Base-by-base conservation (phyloP, 2,113 vertebrate species). In the Podilymbus podiceps region DNA sequence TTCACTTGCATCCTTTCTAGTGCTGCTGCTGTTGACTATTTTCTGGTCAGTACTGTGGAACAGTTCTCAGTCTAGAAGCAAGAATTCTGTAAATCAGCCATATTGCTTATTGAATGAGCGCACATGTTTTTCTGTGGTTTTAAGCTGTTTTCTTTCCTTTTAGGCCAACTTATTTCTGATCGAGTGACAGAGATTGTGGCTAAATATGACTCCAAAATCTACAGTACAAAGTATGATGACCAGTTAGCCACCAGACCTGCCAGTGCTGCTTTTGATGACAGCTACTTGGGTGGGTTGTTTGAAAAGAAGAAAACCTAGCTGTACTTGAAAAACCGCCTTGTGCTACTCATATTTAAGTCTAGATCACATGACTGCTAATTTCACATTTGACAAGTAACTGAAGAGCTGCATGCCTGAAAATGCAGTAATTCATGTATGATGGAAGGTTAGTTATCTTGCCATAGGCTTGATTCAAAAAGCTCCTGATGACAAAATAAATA, bases 81-180 rank as follows among this genome's bases (percentile, higher is more conserved):
- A 68, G 20, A 7, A 3, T 63, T 33, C 30, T n/a, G 21, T 55
- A 13, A 18, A 35, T 12, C 20, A 67, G n/a, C 46, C 44, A 71
- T 46, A 20, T 60, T 71, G 46, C 64, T 35, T 27, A 31, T 4
- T 38, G 58, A 53, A 15, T 15, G 67, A 18, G 15, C 15, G 40
- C 12, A 44, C 40, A 1, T 9, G 3, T 62, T n/a, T 62, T 76
- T 30, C 22, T 46, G 25, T 76, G n/a, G 10, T 22, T 83, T 71
- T 47, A 56, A 78, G 38, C 44, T 35, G 21, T 24, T 84, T 30
- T 47, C n/a, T 93, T 77, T 93, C n/a, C 52, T 82, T 81, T 55
- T 50, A 98, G 99, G 99, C 69, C 99, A 99, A 89, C 99, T 99
- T 76, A 99, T 99, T 93, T 99, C 99, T 0, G 99, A 99, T 63